A percentile compares a stretch with the other conserved stretches of the same genome.
phyloP scores from a whole-genome alignment of 2,888 invertebrate genomes.

The Philaethria dido region DNA sequence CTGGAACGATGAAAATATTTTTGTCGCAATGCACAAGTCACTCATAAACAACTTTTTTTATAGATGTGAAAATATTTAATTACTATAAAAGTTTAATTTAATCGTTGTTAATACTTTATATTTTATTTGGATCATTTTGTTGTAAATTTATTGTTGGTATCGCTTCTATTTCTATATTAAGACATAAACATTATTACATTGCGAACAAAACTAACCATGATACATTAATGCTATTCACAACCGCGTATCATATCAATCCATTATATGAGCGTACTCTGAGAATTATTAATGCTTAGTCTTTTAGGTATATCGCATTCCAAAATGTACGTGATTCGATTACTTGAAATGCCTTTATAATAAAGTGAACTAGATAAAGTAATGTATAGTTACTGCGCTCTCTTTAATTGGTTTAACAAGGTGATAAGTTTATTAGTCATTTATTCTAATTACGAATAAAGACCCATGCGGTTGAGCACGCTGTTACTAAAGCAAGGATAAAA shows the following conservation, averaged over 20 bases:
- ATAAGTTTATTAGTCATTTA: constrained; percentile 3
- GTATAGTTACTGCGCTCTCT: constrained; percentile 1
- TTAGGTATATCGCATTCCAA: constrained; percentile 19
- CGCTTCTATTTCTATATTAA: not conserved
- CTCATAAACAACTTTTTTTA: not conserved
- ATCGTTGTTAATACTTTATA: not conserved
- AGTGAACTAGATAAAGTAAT: constrained; percentile 8
- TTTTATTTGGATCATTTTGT: not conserved
- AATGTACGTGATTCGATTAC: constrained; percentile 24
- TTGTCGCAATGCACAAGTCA: constrained; percentile 9
- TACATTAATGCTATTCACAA: not conserved
- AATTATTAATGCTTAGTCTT: constrained; percentile 1
- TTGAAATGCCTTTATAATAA: not conserved
- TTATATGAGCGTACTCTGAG: not conserved
- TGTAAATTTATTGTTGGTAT: not conserved
- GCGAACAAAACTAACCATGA: not conserved
- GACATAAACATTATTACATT: not conserved
- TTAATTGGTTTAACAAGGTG: constrained; percentile 18
- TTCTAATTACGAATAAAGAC: not conserved
- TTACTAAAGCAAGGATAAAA: not conserved
- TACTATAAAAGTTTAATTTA: not conserved
- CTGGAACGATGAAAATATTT: constrained; percentile 21
- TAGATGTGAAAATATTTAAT: not conserved
- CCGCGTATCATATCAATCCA: not conserved
- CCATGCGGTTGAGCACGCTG: not conserved